These are phyloP conservation scores for Chionoecetes opilio DNA, from an alignment of 1,140 invertebrate genomes.

Conservation along the genomic window DNA sequence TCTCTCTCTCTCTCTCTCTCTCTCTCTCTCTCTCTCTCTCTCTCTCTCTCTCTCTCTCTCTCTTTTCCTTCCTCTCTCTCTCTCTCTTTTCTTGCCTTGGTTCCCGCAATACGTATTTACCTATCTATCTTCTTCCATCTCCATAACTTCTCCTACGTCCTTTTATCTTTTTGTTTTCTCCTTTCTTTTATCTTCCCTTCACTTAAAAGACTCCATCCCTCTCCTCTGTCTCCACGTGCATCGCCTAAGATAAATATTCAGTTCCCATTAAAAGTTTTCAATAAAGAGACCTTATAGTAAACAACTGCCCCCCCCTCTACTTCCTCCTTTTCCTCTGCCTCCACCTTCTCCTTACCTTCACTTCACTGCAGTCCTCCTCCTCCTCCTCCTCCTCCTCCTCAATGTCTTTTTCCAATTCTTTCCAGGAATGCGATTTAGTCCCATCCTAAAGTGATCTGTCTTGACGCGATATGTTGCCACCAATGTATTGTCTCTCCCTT, in stretches of 20 bases:
- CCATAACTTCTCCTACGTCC: background rate
- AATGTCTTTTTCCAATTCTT: background rate
- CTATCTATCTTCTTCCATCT: background rate
- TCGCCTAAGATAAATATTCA: background rate
- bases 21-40: constrained; percentile 24
- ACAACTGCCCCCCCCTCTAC: background rate
- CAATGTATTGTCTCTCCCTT: background rate
- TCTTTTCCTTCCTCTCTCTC: background rate
- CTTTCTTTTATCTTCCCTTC: background rate
- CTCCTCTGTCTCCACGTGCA: background rate
- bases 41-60: background rate
- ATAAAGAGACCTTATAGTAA: background rate
- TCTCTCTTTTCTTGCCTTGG: background rate
- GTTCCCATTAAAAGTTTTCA: constrained; percentile 39
- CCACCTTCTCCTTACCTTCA: background rate
- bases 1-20: constrained; percentile 7
- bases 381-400: constrained; percentile 32
- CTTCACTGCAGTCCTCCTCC: constrained; percentile 31
- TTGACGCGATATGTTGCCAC: background rate
- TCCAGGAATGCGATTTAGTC: background rate
- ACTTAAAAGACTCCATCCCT: background rate
- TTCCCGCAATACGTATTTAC: too few species aligned
- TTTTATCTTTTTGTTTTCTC: background rate
- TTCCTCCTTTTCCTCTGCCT: background rate
- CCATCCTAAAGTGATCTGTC: constrained; percentile 28